phyloP scores from a whole-genome alignment of 2,797 vertebrate species.

The Natrix natrix region DNA sequence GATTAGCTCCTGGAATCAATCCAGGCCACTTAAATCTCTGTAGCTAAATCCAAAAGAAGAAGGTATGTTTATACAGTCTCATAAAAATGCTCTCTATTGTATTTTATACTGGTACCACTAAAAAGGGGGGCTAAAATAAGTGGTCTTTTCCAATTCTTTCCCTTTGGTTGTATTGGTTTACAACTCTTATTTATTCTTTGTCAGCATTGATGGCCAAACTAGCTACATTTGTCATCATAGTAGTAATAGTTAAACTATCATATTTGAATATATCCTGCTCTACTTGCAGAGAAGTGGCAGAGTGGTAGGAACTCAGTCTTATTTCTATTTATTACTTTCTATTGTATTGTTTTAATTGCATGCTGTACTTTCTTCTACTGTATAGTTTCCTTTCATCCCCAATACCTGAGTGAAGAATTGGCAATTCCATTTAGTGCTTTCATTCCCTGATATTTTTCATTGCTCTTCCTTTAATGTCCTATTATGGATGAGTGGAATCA shows the following conservation, averaged over 20 bases:
- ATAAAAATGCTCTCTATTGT: neutral
- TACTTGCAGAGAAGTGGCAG: neutral
- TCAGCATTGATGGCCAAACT: neutral
- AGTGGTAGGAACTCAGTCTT: neutral
- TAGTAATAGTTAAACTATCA: neutral
- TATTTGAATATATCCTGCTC: neutral
- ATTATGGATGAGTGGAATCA: neutral
- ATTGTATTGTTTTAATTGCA: neutral
- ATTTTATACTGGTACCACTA: neutral
- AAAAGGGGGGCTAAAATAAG: neutral
- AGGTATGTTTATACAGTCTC: neutral
- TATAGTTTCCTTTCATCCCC: neutral
- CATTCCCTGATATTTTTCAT: neutral
- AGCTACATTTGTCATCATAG: neutral
- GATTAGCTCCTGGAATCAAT: neutral
- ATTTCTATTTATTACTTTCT: neutral
- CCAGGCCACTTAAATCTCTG: neutral
- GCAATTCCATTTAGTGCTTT: neutral
- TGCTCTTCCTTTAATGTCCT: constrained; percentile 1
- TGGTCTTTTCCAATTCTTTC: neutral
- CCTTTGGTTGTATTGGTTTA: neutral
- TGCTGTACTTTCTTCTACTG: neutral
- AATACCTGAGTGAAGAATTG: neutral
- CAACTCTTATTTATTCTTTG: neutral
- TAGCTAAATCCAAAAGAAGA: neutral